Evolutionary conservation across 2,113 vertebrate genomes (phyloP), one percentile per base, ranked within the genome.

Genomic region (Ptilonorhynchus violaceus): DNA sequence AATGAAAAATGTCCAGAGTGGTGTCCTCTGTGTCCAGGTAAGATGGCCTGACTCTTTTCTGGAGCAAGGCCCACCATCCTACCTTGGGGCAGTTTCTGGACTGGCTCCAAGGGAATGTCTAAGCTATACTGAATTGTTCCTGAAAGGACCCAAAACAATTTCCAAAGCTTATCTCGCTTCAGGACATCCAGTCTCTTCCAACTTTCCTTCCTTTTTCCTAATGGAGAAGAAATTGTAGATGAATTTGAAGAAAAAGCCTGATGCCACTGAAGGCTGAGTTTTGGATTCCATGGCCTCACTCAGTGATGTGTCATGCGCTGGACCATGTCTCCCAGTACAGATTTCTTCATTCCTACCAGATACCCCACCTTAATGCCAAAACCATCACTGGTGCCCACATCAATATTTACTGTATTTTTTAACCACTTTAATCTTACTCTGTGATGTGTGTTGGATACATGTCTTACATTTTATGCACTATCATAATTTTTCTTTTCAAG

Each of bases 21-120:
- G 31, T 31, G 8, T n/a, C 13, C 28, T 2, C 0, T 41, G 25
- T 25, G 13, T 46, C 59, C 33, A 47, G 24, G 16, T 74, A 31
- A 62, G 59, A 37, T 15, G 24, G 18, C 33, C 33, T 60, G 24
- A 7, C 47, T 62, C 10, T 60, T 25, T 52, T 52, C 50, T 76
- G n/a, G 66, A 35, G 46, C 0, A 0, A 85, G 24, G 11, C 13
- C 8, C 3, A 0, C 49, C 0, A 0, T 64, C 24, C 42, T 72
- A 1, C 41, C 18, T 1, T 6, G 8, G 39, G 42, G 23, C 58
- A 69, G 52, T 18, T 67, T 37, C 33, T 55, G 27, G 24, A 27
- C 39, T 68, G 53, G 12, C 46, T 74, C 63, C 42, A 50, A 20
- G 46, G 20, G 18, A 4, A 31, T 12, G 8, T 58, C 22, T 46